Base-by-base conservation (phyloP, 2,113 vertebrate species). In the Australoheros scitulus region DNA sequence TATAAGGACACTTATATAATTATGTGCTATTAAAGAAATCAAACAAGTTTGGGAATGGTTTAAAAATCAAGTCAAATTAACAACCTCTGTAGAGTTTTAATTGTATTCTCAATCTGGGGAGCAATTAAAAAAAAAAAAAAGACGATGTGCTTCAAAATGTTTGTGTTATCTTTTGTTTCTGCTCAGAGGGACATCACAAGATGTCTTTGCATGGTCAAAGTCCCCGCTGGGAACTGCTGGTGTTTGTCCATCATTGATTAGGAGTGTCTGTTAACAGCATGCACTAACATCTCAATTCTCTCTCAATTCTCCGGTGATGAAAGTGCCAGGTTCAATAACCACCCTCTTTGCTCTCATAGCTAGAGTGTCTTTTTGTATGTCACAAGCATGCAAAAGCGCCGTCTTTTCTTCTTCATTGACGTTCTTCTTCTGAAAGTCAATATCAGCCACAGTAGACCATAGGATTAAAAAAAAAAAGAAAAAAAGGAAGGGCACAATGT, bases 241-340 rank as follows among this genome's bases (percentile, higher is more conserved):
- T 86, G 68, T 87, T 86, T 91, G 87, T 86, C 81, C 76, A 57
- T 80, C 72, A 93, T 94, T 93, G 94, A 94, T 93, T 92, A 83
- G 85, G 50, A 63, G 43, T 50, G 57, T 87, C 86, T 86, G 87
- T 91, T 93, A 91, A 89, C 84, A 89, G 81, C 82, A 52, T 60
- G 83, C 64, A 75, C 80, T 80, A 88, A 89, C 85, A 81, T 93
- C 79, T 88, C 79, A 80, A 68, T 72, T 79, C 87, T 90, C 82
- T 92, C 82, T 87, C 79, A 77, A 61, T 76, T 81, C 87, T 90
- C 82, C 65, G 59, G 70, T 38, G 81, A 85, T 70, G 76, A 68
- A 61, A 88, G 86, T 86, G 76, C 83, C 64, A 81, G 43, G 87
- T 85, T 92, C 91, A 92, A 93, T 93, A 92, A 75, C 79, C 80